Base-by-base conservation (phyloP, 2,888 invertebrate genomes). In the Drosophila tanythrix region DNA sequence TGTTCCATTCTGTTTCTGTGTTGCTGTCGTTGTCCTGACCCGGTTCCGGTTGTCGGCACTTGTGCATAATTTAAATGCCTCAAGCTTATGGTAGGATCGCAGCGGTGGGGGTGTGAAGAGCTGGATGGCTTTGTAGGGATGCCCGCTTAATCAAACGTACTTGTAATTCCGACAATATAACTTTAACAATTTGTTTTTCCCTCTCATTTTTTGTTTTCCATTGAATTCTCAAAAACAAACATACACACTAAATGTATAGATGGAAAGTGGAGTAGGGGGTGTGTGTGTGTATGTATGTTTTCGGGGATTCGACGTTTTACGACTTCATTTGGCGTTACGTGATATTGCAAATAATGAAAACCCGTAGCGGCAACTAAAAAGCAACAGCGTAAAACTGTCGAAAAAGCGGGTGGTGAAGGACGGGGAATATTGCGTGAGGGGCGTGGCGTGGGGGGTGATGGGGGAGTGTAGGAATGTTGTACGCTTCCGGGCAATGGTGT, bases 241-340 rank as follows among this genome's bases (percentile, higher is more conserved):
- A 43, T 8, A n/a, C 35, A 50, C 3, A 50, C 21, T 27, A 50
- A 25, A 50, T 50, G 4, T 5, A 43, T 18, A 33, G 31, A 57
- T n/a, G 7, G 52, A 40, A 21, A 1, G 38, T 7, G 18, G 25
- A 8, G 53, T 35, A n/a, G 25, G 13, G 46, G 13, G 46, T 13
- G 58, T 21, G 43, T 29, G 55, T n/a, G 52, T 36, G 64, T 73
- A 62, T 70, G 59, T 46, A n/a, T 58, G 40, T 21, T 21, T 59
- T 62, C 46, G 57, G 60, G 36, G 62, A 57, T 71, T 64, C 68
- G 71, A 75, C 80, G 62, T 79, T 86, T 89, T 85, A 86, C 86
- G 90, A 89, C 86, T 86, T 86, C 83, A 88, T 89, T 88, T 79
- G 74, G 79, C 74, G 69, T 81, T 86, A 86, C 86, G 86, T 88